These are phyloP conservation scores for Rhinoptilus africanus DNA, from an alignment of 2,113 vertebrate genomes.

Conservation along the genomic window DNA sequence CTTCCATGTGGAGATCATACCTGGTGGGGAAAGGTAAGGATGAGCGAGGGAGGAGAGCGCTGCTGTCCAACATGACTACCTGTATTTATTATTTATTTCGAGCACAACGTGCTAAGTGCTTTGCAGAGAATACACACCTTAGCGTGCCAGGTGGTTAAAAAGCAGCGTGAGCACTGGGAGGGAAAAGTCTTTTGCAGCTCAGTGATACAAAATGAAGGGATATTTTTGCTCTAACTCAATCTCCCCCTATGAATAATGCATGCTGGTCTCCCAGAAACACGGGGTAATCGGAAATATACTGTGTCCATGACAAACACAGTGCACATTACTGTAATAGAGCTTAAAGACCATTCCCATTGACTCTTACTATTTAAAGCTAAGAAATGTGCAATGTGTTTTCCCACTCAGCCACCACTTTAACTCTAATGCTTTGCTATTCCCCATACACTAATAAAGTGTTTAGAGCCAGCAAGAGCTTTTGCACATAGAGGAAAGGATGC, in stretches of 20 bases:
- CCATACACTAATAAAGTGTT: neutral
- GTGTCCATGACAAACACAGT: neutral
- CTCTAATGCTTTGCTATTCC: conserved; percentile 13
- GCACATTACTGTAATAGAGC: neutral
- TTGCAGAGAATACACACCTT: neutral
- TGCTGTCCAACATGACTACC: neutral
- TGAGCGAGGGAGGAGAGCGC: neutral
- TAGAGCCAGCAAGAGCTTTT: neutral
- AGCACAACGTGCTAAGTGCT: neutral
- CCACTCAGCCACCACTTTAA: neutral
- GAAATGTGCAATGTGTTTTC: neutral
- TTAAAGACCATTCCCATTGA: neutral
- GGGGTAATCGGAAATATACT: neutral
- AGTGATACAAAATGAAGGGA: neutral
- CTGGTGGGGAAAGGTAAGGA: rapidly evolving
- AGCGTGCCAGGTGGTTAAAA: neutral
- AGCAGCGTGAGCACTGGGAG: neutral
- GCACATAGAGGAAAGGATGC: neutral
- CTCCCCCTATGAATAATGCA: conserved; percentile 46
- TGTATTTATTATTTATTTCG: neutral
- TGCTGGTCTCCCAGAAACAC: conserved; percentile 5
- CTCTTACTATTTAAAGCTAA: neutral
- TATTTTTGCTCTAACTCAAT: neutral
- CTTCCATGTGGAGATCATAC: neutral
- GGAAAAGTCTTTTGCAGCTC: neutral